Conservation (phyloP, 1,140 invertebrate species). For the Cheumatopsyche charites region DNA sequence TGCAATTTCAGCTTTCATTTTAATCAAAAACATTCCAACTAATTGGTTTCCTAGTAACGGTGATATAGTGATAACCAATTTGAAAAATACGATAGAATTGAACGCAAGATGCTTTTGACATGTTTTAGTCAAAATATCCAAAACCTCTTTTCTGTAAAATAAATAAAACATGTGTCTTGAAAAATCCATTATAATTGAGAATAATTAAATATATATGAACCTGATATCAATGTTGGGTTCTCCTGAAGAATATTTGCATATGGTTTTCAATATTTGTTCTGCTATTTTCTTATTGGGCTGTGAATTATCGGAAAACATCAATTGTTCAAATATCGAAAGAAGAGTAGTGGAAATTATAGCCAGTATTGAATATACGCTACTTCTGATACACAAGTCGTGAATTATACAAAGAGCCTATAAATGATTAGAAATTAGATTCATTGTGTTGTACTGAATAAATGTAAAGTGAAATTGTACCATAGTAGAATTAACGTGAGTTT, state of each 20-base stretch:
- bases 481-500: slow-evolving; percentile 42
- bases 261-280: slow-evolving; percentile 33
- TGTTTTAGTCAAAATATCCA: slow-evolving; percentile 35
- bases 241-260: slow-evolving; percentile 37
- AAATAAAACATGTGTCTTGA: background rate
- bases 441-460: background rate
- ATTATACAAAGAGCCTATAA: slow-evolving; percentile 42
- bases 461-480: slow-evolving; percentile 33
- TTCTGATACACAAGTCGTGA: slow-evolving; percentile 32
- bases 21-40: slow-evolving; percentile 32
- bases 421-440: background rate
- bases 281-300: slow-evolving; percentile 45
- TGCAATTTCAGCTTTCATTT: slow-evolving; percentile 38
- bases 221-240: slow-evolving; percentile 20
- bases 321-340: slow-evolving; percentile 43
- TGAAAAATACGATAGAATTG: slow-evolving; percentile 44
- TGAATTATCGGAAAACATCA: slow-evolving; percentile 44
- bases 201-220: background rate
- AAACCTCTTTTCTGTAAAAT: slow-evolving; percentile 21
- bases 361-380: slow-evolving; percentile 34
- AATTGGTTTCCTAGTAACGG: slow-evolving; percentile 20
- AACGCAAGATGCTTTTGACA: slow-evolving; percentile 46
- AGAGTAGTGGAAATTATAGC: slow-evolving; percentile 34
- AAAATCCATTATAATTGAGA: background rate
- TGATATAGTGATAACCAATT: slow-evolving; percentile 29